Base-by-base conservation (phyloP, 1,140 invertebrate genomes). In the Antheraea mylitta region DNA sequence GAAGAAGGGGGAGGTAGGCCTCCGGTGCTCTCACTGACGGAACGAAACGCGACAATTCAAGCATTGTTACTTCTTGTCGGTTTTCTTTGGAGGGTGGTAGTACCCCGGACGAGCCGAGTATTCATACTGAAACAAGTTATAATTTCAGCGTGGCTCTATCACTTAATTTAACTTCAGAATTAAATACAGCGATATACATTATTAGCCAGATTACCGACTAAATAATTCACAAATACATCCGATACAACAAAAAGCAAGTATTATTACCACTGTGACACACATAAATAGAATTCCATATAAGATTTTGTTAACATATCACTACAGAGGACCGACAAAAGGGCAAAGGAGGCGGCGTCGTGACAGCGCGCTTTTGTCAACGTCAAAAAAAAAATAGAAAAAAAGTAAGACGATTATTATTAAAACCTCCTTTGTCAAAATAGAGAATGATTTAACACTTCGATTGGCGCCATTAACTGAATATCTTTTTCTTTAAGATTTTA, bases 381-480 rank as follows among this genome's bases (percentile, higher is more conserved):
- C 38, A 42, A 37, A 53, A 63, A 37, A 63, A 37, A 30, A 64
- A 64, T 9, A 67, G 75, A 69, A 75, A 66, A 63, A 42, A 42
- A 9, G 10, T 70, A 73, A 78, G 66, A 36, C 68, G 77, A 71
- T 76, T 78, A 76, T 67, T 30, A 36, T 66, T 69, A 73, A 79
- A 78, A 78, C 74, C 74, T 74, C 69, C 65, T 78, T 82, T 82
- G 80, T 82, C 74, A 79, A 76, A 79, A 79, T 77, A 73, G 66
- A 75, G 72, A 69, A 58, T 73, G 74, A 66, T 80, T 82, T 80
- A 79, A 80, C 80, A 79, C 78, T 67, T 48, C 75, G 73, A 58
- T 80, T 74, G 79, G 77, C 80, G 80, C 77, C 78, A 70, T 63
- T 67, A 58, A 36, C 60, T 18, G 45, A 16, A 16, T 53, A 30